Conservation (phyloP, 2,113 vertebrate genomes). For the Taxidea taxus region DNA sequence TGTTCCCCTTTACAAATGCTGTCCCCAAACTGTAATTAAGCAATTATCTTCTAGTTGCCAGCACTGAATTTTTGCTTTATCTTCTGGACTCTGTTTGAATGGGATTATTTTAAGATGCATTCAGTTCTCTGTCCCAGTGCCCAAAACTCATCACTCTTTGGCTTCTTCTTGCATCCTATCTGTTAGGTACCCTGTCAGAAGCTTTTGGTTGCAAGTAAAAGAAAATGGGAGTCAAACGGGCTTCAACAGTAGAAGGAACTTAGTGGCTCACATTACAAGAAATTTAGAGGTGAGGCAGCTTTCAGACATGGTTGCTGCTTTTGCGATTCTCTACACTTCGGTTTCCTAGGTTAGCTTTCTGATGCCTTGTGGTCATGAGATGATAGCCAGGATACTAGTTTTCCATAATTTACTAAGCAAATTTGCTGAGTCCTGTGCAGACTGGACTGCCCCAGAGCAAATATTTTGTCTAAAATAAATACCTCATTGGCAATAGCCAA, state of each 20-base stretch:
- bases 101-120: slow-evolving; percentile 46
- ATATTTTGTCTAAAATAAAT: neutral
- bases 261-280: neutral
- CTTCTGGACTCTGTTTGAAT: slow-evolving; percentile 27
- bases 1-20: neutral
- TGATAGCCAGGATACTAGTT: neutral
- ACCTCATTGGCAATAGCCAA: neutral
- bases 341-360: neutral
- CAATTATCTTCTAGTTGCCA: slow-evolving; percentile 52
- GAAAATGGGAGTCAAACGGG: neutral
- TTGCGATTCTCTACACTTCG: neutral
- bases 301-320: neutral
- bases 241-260: neutral
- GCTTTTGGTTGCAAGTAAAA: neutral
- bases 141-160: neutral
- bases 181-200: neutral
- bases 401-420: neutral
- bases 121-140: neutral
- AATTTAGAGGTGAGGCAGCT: neutral
- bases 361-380: neutral
- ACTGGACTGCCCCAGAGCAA: neutral
- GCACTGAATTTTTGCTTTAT: neutral
- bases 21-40: slow-evolving; percentile 49
- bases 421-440: neutral
- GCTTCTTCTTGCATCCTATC: neutral